Evolutionary conservation across 2,888 invertebrate genomes (phyloP).

Genomic region (Mongoloraphidia duomilia): DNA sequence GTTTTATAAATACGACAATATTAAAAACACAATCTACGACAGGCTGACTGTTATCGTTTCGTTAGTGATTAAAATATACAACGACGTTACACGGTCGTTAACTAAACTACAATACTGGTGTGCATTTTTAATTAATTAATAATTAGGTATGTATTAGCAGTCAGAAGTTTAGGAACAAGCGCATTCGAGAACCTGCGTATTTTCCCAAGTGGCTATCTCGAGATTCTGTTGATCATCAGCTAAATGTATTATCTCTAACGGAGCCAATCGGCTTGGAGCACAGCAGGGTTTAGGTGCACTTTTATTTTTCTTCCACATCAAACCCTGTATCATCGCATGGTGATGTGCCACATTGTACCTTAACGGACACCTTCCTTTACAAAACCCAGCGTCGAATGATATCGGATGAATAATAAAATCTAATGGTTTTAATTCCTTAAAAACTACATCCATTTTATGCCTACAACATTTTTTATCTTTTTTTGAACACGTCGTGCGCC

Average conservation of each 20-base stretch:
- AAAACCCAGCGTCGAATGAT: slow-evolving; percentile 54
- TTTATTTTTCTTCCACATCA: slow-evolving; percentile 46
- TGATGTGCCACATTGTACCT: slow-evolving; percentile 54
- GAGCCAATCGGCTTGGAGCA: slow-evolving; percentile 49
- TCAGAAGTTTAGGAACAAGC: slow-evolving; percentile 43
- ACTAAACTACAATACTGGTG: no score
- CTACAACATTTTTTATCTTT: slow-evolving; percentile 46
- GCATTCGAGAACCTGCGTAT: slow-evolving; percentile 57
- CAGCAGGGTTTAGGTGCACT: slow-evolving; percentile 46
- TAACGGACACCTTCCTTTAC: slow-evolving; percentile 52
- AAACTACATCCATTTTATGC: slow-evolving; percentile 48
- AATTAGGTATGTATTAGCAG: no score
- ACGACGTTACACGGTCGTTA: not conserved
- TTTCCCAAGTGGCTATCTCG: slow-evolving; percentile 51
- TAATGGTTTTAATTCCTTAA: slow-evolving; percentile 41
- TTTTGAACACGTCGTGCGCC: slow-evolving; percentile 37
- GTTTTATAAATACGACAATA: not conserved
- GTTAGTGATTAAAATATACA: not conserved
- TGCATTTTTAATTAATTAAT: no score
- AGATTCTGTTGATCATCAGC: slow-evolving; percentile 45
- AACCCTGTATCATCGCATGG: slow-evolving; percentile 53
- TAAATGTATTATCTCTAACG: slow-evolving; percentile 48
- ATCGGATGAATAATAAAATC: slow-evolving; percentile 54
- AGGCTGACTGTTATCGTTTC: not conserved
- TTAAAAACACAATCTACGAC: not conserved